Base-by-base conservation (phyloP, 2,888 invertebrate species). In the Lepidonotus clava region DNA sequence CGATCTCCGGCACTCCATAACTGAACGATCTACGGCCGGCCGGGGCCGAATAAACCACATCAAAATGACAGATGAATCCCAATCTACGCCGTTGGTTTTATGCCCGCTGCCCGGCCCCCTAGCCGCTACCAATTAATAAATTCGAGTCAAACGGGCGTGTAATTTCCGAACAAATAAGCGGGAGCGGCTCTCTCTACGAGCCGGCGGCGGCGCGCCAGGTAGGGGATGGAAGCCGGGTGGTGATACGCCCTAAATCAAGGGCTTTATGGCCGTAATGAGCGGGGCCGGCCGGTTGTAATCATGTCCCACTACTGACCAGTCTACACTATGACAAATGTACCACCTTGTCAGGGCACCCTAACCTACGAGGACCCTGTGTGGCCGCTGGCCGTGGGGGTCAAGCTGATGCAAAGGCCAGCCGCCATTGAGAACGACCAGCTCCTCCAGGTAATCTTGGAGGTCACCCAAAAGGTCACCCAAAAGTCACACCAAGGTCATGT, bases 121-220 rank as follows among this genome's bases (percentile, higher is more conserved):
- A n/a, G n/a, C 24, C 38, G 51, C 46, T 32, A 46, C 80, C 80
- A 80, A 80, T 80, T 80, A 80, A 80, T 80, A 80, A 80, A 80
- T 80, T 80, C 46, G 46, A 80, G 41, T 51, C 80, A 41, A 80
- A 46, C 80, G 80, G 46, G 80, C 46, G 80, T 80, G 80, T 80
- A 80, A 80, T 80, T 80, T 80, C 80, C 41, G 80, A 80, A 80
- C 80, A 80, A 80, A 80, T 51, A 80, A 80, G 80, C 51, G 46
- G 80, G 28, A 8, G 71, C 14, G 38, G 71, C 21, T 38, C 38
- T 34, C 21, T 11, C 21, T 18, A 38, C 18, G 71, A 18, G 71
- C 71, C 36, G 38, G 71, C 11, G 5, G 18, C 6, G 38, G 36
- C 8, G 28, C 46, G 41, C 11, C 46, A 14, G 46, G 41, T 28